phyloP scores from a whole-genome alignment of 2,888 invertebrate genomes.

The Strigamia transsilvanica region DNA sequence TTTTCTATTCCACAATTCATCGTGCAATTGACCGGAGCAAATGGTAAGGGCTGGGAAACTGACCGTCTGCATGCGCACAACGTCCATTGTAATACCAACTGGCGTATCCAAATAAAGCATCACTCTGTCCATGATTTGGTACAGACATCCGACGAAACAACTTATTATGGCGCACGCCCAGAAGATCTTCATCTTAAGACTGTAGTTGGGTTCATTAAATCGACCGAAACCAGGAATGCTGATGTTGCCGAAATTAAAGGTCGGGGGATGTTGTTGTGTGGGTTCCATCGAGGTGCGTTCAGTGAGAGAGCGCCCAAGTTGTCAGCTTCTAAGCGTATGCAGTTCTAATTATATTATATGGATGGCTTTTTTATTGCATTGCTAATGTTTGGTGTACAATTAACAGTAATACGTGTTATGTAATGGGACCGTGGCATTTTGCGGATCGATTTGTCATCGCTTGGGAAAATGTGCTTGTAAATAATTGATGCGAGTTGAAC shows the following conservation, averaged over 20 bases:
- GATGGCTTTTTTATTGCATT: neutral
- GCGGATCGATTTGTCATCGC: no score
- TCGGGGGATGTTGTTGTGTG: neutral
- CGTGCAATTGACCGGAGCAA: neutral
- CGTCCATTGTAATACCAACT: neutral
- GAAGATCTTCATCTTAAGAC: slow-evolving; percentile 13
- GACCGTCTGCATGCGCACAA: slow-evolving; percentile 32
- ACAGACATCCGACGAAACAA: slow-evolving; percentile 3
- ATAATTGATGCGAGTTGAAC: no score
- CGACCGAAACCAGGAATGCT: slow-evolving; percentile 38
- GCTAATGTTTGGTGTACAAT: neutral
- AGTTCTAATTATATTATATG: neutral
- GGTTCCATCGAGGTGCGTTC: neutral
- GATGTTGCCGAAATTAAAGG: neutral
- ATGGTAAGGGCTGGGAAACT: slow-evolving; percentile 38
- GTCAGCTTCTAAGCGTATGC: no score
- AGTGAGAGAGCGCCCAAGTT: neutral
- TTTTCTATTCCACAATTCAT: neutral
- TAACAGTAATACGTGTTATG: no score
- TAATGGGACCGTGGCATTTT: no score
- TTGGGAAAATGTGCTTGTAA: no score
- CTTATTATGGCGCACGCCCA: slow-evolving; percentile 4
- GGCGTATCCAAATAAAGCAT: neutral
- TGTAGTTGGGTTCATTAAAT: slow-evolving; percentile 3
- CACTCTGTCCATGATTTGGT: slow-evolving; percentile 11